A percentile compares a stretch with the other conserved stretches of the same genome.
phyloP scores from a whole-genome alignment of 2,888 invertebrate genomes.

The Diloba caeruleocephala region DNA sequence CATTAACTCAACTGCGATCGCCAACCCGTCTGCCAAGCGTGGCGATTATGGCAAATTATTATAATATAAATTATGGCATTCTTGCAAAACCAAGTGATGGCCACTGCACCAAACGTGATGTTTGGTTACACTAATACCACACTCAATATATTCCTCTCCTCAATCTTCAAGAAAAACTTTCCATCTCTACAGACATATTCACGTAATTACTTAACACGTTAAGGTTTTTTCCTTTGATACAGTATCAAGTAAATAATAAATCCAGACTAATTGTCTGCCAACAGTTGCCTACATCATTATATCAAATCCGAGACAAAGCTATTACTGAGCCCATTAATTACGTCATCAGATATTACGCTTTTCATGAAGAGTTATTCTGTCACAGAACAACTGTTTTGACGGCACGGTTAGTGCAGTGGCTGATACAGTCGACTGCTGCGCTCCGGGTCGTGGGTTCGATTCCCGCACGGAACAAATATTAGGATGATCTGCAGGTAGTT shows the following conservation, averaged over 20 bases:
- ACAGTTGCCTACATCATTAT: constrained; percentile 1
- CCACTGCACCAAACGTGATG: no score
- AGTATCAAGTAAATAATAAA: constrained; percentile 4
- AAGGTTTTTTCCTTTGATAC: constrained; percentile 2
- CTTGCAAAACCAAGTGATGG: no score
- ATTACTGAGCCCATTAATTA: constrained; percentile 24
- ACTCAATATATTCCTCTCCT: not conserved
- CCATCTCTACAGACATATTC: not conserved
- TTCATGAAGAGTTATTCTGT: constrained; percentile 28
- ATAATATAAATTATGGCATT: no score
- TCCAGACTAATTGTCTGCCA: constrained; percentile 1
- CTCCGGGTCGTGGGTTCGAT: no score
- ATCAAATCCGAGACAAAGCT: constrained; percentile 1
- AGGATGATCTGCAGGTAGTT: no score
- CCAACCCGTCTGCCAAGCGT: no score
- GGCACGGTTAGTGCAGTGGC: no score
- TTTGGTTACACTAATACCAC: not conserved
- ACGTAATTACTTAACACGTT: constrained; percentile 9
- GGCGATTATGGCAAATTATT: no score
- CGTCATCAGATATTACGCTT: constrained; percentile 19
- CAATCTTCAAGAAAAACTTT: not conserved
- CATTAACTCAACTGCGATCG: no score
- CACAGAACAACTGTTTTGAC: no score
- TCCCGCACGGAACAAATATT: no score
- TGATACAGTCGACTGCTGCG: no score